These are phyloP conservation scores for Hydropsyche tenuis DNA, from an alignment of 1,140 invertebrate species.

Conservation along the genomic window DNA sequence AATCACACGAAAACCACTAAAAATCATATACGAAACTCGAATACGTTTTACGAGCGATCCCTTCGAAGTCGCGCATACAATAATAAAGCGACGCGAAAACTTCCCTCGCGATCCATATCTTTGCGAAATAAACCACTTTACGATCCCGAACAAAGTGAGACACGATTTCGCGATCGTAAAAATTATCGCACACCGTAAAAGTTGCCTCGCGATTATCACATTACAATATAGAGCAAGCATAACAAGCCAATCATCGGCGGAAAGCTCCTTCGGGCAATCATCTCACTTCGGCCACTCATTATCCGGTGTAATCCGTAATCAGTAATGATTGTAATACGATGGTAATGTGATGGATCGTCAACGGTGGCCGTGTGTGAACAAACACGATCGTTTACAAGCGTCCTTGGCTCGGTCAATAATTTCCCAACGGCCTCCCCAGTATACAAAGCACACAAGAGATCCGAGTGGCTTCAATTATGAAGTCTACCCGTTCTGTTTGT, in stretches of 20 bases:
- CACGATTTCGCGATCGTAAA: constrained; percentile 24
- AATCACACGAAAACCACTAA: no score
- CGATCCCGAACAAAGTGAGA: constrained; percentile 24
- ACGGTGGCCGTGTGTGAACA: constrained; percentile 14
- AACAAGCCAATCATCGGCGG: no score
- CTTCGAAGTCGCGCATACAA: no score
- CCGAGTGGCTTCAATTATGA: constrained; percentile 14
- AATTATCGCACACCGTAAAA: constrained; percentile 13
- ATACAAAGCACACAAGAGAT: not conserved
- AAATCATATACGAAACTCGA: no score
- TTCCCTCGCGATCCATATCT: not conserved
- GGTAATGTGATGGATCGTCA: not conserved
- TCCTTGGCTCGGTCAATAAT: not conserved
- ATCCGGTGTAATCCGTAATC: not conserved
- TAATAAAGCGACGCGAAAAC: no score
- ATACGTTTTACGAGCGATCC: no score
- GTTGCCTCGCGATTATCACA: not conserved
- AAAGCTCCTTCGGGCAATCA: no score
- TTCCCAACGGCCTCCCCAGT: not conserved
- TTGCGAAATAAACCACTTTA: constrained; percentile 11
- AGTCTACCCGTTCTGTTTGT: not conserved
- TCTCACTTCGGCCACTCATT: no score
- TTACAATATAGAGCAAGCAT: not conserved
- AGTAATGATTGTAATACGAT: not conserved
- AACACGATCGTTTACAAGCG: constrained; percentile 17